phyloP scores from a whole-genome alignment of 2,113 vertebrate genomes.

The Nibea coibor region DNA sequence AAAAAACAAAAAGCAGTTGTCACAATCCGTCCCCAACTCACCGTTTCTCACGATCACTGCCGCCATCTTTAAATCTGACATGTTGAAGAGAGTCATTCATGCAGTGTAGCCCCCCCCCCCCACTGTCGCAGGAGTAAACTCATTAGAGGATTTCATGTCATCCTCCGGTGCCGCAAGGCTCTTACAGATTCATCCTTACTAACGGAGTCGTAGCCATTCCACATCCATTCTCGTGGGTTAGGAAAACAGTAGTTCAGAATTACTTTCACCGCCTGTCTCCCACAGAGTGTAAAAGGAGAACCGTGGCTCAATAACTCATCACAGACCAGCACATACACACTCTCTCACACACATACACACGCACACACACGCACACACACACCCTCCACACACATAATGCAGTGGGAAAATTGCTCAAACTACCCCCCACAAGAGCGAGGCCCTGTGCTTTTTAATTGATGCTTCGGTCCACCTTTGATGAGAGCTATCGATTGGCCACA shows the following conservation, averaged over 20 bases:
- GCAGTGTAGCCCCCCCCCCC: slow-evolving; percentile 11
- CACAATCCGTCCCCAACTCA: slow-evolving; percentile 33
- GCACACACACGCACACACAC: slow-evolving; percentile 46
- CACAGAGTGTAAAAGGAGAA: slow-evolving; percentile 59
- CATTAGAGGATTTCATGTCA: slow-evolving; percentile 39
- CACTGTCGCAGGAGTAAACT: slow-evolving; percentile 32
- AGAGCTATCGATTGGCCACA: slow-evolving; percentile 77
- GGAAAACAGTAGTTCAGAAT: slow-evolving; percentile 63
- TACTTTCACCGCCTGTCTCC: slow-evolving; percentile 55
- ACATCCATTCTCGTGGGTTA: slow-evolving; percentile 56
- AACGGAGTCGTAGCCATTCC: slow-evolving; percentile 33
- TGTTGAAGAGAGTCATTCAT: slow-evolving; percentile 14
- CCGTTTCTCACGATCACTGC: slow-evolving; percentile 50
- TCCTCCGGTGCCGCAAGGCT: slow-evolving; percentile 11
- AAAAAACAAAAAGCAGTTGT: not conserved
- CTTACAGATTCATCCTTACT: slow-evolving; percentile 30
- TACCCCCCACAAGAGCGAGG: slow-evolving; percentile 49
- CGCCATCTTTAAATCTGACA: slow-evolving; percentile 21
- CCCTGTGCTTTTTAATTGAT: slow-evolving; percentile 78
- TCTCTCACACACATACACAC: slow-evolving; percentile 45
- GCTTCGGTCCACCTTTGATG: slow-evolving; percentile 76
- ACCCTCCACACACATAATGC: slow-evolving; percentile 55
- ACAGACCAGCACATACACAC: slow-evolving; percentile 52
- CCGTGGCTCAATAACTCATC: slow-evolving; percentile 74
- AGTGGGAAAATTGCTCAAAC: slow-evolving; percentile 68